Evolutionary conservation across 2,113 vertebrate species (phyloP), one percentile per base, ranked within the genome.

Genomic region (Leucopsar rothschildi): DNA sequence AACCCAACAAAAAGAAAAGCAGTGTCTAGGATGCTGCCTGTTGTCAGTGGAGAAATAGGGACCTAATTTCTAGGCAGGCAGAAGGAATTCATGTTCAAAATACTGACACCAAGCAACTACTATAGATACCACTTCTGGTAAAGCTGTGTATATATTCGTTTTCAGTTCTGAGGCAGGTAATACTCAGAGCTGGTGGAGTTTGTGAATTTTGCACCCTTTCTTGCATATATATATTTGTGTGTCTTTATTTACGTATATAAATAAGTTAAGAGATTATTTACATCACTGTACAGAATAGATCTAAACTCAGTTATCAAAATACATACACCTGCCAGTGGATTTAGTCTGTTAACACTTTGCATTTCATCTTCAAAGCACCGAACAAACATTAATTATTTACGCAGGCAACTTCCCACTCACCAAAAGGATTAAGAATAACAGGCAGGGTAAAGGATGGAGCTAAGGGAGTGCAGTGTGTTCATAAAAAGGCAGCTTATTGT

Each of bases 191-290:
- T 70, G 31, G 37, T 59, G 52, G 56, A 71, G 33, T 66, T 53
- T 47, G 50, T 65, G 69, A 70, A 65, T 60, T 57, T 39, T 70
- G 50, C 49, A 75, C 45, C 31, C 31, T 66, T 82, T 88, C 60
- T 77, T 50, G 39, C 21, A 9, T 14, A 42, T 6, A 6, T 28
- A 17, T 68, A 3, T 18, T 2, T 42, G 5, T 53, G 3, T n/a
- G 9, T 66, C 2, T 60, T 5, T 68, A 75, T 79, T 61, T 45
- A 39, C 0, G 12, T 53, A 29, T 47, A 91, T 91, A 93, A 95
- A 86, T 95, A 95, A 95, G 8, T 89, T 90, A 86, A 88, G 69
- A n/a, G 47, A 57, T 70, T 96, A 93, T 96, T 95, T 92, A 96
- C 92, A 94, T 11, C 59, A 53, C 42, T 81, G 21, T 88, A 90